phyloP scores from a whole-genome alignment of 2,113 vertebrate genomes.

The Brachypodius melanocephalos region DNA sequence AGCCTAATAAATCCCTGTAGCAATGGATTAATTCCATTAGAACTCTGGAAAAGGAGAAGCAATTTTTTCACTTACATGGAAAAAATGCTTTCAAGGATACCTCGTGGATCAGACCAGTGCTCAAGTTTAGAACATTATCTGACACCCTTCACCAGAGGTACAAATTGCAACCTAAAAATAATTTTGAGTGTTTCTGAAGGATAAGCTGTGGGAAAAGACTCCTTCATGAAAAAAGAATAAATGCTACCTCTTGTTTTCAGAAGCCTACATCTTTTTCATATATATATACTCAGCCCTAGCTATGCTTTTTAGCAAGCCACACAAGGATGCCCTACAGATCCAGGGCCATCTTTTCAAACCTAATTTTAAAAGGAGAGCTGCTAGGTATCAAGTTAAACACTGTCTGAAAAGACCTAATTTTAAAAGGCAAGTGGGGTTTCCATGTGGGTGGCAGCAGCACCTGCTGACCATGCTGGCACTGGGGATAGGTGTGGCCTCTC shows the following conservation, averaged over 20 bases:
- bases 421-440: background rate
- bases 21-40: constrained; percentile 31
- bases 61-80: background rate
- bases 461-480: fast-evolving
- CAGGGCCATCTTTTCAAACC: background rate
- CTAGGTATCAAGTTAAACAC: background rate
- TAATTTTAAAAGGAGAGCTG: background rate
- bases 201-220: background rate
- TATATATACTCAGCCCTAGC: background rate
- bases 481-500: background rate
- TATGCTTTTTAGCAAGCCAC: background rate
- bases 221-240: background rate
- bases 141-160: background rate
- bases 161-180: background rate
- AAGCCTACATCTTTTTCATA: background rate
- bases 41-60: background rate
- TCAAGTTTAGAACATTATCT: background rate
- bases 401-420: background rate
- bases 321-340: background rate
- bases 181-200: background rate
- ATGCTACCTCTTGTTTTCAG: background rate
- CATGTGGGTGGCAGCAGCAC: background rate
- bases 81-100: background rate
- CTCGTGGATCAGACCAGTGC: background rate
- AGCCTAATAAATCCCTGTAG: background rate